Percentiles rank a stretch among this genome's conserved stretches.
Conservation (phyloP, 2,797 vertebrate genomes). For the Spinus pinus region DNA sequence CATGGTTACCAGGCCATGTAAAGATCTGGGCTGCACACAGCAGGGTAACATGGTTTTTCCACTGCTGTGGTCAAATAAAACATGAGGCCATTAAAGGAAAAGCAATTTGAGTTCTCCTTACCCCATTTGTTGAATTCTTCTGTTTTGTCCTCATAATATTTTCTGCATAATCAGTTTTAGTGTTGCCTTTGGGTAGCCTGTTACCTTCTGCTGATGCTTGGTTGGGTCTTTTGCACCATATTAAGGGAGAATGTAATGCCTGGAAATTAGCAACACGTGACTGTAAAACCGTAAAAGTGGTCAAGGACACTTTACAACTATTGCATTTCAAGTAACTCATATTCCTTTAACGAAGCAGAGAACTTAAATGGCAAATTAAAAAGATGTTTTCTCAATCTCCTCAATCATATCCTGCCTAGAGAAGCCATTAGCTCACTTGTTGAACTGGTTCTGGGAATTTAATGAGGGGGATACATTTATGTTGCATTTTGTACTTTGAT, state of each 20-base stretch:
- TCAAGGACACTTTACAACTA: slow-evolving; percentile 7
- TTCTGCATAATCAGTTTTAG: slow-evolving; percentile 23
- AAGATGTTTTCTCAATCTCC: slow-evolving; percentile 9
- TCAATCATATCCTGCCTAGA: background rate
- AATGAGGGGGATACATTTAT: background rate
- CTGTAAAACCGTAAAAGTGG: background rate
- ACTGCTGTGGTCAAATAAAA: background rate
- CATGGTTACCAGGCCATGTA: background rate
- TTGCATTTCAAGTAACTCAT: background rate
- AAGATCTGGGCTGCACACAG: background rate
- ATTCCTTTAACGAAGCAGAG: slow-evolving; percentile 19
- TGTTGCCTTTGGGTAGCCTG: slow-evolving; percentile 19
- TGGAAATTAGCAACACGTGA: background rate
- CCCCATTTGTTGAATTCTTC: background rate
- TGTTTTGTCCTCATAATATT: background rate
- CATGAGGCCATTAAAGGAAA: background rate
- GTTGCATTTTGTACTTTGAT: background rate
- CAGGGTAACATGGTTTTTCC: background rate
- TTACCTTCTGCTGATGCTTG: slow-evolving; percentile 17
- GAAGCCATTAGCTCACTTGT: slow-evolving; percentile 17
- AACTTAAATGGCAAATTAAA: slow-evolving; percentile 31
- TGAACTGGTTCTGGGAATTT: slow-evolving; percentile 25
- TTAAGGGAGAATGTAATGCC: background rate
- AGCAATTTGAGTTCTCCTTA: background rate
- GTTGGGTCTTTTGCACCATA: background rate